Conservation (phyloP, 1,140 invertebrate species). For the Hyles euphorbiae region DNA sequence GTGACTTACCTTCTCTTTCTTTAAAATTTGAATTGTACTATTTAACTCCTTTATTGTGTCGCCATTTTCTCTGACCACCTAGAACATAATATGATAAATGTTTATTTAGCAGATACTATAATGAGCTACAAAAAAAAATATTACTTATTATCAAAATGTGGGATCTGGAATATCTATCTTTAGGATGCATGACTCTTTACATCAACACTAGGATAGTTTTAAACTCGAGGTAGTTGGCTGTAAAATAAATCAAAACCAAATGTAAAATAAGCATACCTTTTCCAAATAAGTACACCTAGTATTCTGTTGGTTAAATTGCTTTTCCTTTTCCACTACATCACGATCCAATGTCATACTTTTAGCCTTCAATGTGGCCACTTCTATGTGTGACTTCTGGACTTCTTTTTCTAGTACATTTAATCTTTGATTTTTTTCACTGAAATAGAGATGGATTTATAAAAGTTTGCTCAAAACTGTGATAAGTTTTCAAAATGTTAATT, state of each 20-base stretch:
- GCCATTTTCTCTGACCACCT: conserved; percentile 61
- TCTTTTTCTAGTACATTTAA: conserved; percentile 77
- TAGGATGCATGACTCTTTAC: too few species aligned
- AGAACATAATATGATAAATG: conserved; percentile 27
- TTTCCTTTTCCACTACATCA: conserved; percentile 56
- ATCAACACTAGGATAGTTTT: too few species aligned
- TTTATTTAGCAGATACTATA: too few species aligned
- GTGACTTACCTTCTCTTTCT: conserved; percentile 62
- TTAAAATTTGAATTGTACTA: conserved; percentile 47
- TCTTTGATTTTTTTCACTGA: conserved; percentile 76
- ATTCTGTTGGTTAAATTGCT: conserved; percentile 41
- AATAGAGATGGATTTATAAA: conserved; percentile 17
- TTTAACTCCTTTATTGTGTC: conserved; percentile 60
- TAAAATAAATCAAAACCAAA: too few species aligned
- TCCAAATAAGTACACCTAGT: conserved; percentile 52
- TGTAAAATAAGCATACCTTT: conserved; percentile 37
- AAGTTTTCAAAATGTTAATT: too few species aligned
- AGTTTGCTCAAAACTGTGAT: too few species aligned
- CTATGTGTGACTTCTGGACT: conserved; percentile 76
- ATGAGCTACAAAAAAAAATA: too few species aligned
- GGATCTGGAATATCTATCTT: too few species aligned
- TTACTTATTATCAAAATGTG: too few species aligned
- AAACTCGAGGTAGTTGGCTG: too few species aligned
- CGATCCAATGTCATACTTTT: conserved; percentile 79
- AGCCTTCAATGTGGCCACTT: conserved; percentile 76